These are phyloP conservation scores for Oryzias sinensis DNA, from an alignment of 2,797 vertebrate species.

Conservation along the genomic window DNA sequence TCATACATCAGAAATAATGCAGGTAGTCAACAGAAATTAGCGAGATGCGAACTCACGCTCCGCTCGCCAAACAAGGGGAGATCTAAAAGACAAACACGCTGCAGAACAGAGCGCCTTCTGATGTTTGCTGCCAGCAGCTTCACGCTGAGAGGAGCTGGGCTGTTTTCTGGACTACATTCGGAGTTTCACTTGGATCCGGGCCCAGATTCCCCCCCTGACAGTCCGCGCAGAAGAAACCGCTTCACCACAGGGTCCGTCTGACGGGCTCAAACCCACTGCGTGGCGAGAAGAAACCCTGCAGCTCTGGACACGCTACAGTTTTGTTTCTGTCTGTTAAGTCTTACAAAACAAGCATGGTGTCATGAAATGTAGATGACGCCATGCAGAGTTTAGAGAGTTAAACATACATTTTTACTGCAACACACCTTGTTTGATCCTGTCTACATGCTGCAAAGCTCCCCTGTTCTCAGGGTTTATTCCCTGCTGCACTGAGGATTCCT, in stretches of 20 bases:
- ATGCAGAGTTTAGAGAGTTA: neutral
- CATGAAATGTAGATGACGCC: conserved; percentile 8
- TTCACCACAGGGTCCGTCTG: conserved; percentile 33
- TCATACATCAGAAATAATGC: conserved; percentile 24
- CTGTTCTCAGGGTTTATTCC: too few species aligned
- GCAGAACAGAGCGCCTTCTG: conserved; percentile 32
- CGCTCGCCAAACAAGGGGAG: conserved; percentile 28
- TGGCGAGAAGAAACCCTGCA: conserved; percentile 25
- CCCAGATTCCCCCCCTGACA: conserved; percentile 33
- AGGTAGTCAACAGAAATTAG: conserved; percentile 26
- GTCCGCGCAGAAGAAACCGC: conserved; percentile 31
- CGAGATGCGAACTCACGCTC: conserved; percentile 17
- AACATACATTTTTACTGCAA: neutral
- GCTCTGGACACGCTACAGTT: conserved; percentile 3
- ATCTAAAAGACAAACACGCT: conserved; percentile 50
- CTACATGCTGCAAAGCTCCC: too few species aligned
- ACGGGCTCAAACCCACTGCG: neutral
- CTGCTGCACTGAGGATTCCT: too few species aligned
- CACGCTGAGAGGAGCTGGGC: conserved; percentile 34
- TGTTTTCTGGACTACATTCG: conserved; percentile 51
- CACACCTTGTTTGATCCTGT: neutral
- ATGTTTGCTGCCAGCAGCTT: conserved; percentile 38
- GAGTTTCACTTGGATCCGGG: conserved; percentile 38
- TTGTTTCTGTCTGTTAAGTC: conserved; percentile 19
- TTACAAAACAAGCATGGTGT: conserved; percentile 9